Base-by-base conservation (phyloP, 2,113 vertebrate genomes). In the Psittacula cyanocephala region DNA sequence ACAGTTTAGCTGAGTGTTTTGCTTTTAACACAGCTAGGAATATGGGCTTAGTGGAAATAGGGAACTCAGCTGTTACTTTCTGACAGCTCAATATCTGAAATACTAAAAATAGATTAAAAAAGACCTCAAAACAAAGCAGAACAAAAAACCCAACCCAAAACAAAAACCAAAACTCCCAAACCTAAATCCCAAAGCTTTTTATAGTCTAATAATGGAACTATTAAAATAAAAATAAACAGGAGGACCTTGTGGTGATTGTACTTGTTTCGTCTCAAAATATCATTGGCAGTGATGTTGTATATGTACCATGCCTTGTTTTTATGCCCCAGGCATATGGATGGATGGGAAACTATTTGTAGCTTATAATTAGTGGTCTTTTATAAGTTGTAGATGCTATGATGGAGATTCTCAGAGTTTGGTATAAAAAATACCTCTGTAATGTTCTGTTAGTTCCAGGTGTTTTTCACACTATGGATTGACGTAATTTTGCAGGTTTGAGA, bases 401-500 rank as follows among this genome's bases (percentile, higher is more conserved):
- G 46, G 19, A 2, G 44, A 2, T 70, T 62, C 16, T 28, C 60
- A 11, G 44, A 33, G 60, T n/a, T 59, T 33, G 57, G 12, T 13
- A 25, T 19, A 43, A 62, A 33, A 18, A 2, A 25, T 7, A 29
- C 9, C 50, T 60, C 35, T 86, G 69, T 28, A 16, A 2, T 22
- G 10, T 39, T n/a, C 46, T 81, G 46, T 41, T 22, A 68, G 80
- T 55, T 44, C 11, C 39, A n/a, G 52, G 41, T 46, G 65, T 49
- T 72, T 35, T 44, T 93, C 41, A 89, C 55, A 3, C 28, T 2
- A 2, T 50, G 93, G 25, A 2, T 67, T 95, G 84, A 27, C 97
- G 88, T 84, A 11, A 68, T 96, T 97, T 93, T 82, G 19, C 97
- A 99, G 99, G 99, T 99, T 99, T 98, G 99, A 99, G 97, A 99